Percentiles rank a stretch among this genome's conserved stretches.
Evolutionary conservation across 2,113 vertebrate species (phyloP).

Genomic region (Naja naja): DNA sequence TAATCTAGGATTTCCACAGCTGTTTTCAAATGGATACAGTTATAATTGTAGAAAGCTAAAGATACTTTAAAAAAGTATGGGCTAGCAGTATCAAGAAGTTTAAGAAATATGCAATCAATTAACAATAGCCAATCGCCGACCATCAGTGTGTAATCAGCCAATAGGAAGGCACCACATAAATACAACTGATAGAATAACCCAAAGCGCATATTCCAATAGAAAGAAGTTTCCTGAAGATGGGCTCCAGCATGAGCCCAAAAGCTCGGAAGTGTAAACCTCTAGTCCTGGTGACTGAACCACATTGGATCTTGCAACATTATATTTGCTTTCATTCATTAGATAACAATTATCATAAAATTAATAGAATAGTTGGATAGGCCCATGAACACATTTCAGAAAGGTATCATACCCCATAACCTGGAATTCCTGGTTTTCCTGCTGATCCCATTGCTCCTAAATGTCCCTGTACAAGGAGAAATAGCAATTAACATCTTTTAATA

Average conservation of each 20-base stretch:
- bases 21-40: not conserved
- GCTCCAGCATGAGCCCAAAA: not conserved
- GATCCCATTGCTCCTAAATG: conserved; percentile 82
- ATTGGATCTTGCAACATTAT: not conserved
- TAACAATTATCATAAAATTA: not conserved
- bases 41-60: not conserved
- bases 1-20: not conserved
- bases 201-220: too few species aligned
- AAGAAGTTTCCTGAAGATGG: not conserved
- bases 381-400: not conserved
- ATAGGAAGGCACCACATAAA: not conserved
- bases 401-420: conserved; percentile 85
- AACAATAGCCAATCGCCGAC: not conserved
- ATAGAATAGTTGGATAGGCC: not conserved
- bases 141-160: not conserved
- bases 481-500: conserved; percentile 39
- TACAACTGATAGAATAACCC: too few species aligned
- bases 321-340: not conserved
- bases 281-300: not conserved
- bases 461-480: conserved; percentile 77
- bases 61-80: not conserved
- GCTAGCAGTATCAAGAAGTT: not conserved
- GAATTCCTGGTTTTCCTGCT: conserved; percentile 84
- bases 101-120: not conserved
- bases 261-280: not conserved